These are phyloP conservation scores for Trichonephila clavata DNA, from an alignment of 1,140 invertebrate genomes.

Conservation along the genomic window DNA sequence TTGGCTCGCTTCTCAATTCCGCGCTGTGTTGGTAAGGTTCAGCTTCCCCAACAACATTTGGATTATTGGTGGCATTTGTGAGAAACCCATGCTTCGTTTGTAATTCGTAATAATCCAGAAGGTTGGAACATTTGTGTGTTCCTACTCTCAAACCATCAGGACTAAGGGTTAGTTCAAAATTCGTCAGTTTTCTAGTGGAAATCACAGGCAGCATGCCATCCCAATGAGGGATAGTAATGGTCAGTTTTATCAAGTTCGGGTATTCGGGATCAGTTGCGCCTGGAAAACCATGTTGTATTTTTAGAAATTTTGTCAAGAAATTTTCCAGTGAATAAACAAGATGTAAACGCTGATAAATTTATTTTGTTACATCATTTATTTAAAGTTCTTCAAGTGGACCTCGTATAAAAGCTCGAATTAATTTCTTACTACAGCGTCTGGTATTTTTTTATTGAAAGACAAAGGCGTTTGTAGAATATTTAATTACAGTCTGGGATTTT, in stretches of 20 bases:
- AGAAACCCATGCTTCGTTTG: conserved; percentile 80
- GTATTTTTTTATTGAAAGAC: too few species aligned
- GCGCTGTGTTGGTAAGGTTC: conserved; percentile 80
- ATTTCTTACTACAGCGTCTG: too few species aligned
- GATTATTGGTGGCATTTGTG: conserved; percentile 79
- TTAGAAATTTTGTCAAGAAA: too few species aligned
- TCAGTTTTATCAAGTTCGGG: conserved; percentile 80
- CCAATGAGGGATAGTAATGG: conserved; percentile 81
- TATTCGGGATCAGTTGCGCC: conserved; percentile 79
- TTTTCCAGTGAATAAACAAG: too few species aligned
- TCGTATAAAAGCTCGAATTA: too few species aligned
- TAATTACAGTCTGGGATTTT: too few species aligned
- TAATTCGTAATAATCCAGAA: conserved; percentile 80
- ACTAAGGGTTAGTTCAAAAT: conserved; percentile 81
- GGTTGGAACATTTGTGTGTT: conserved; percentile 81
- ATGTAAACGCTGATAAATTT: too few species aligned
- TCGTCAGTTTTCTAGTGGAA: conserved; percentile 81
- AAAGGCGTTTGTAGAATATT: too few species aligned
- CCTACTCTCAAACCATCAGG: conserved; percentile 80
- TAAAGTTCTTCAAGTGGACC: too few species aligned
- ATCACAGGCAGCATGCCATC: conserved; percentile 82
- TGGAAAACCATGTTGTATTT: conserved; percentile 39
- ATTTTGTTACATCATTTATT: too few species aligned
- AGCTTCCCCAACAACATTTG: conserved; percentile 78
- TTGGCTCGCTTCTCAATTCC: conserved; percentile 79